These are phyloP conservation scores for Eremobia ochroleuca DNA, from an alignment of 2,888 invertebrate genomes.

Conservation along the genomic window DNA sequence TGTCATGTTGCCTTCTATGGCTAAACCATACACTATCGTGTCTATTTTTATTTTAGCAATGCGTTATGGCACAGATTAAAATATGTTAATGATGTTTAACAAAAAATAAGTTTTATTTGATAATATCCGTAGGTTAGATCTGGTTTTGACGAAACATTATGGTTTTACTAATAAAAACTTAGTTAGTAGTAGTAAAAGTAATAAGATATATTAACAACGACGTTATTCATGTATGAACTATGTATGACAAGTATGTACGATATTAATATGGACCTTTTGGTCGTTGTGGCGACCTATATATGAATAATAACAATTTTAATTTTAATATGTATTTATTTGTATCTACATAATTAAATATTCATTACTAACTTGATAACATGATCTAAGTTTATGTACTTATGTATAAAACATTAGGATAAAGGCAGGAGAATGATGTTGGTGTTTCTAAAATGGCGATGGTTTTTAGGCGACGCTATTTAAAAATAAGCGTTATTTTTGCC, in stretches of 20 bases:
- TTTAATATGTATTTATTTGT: slow-evolving; percentile 38
- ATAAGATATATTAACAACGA: slow-evolving; percentile 50
- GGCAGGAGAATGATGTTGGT: background rate
- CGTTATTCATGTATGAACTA: slow-evolving; percentile 31
- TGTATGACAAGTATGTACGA: slow-evolving; percentile 7
- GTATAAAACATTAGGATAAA: slow-evolving; percentile 15
- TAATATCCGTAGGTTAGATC: slow-evolving; percentile 53
- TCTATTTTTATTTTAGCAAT: slow-evolving; percentile 29
- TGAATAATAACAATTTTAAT: slow-evolving; percentile 28
- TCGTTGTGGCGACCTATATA: background rate
- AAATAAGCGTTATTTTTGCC: slow-evolving; percentile 29
- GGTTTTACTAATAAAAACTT: slow-evolving; percentile 60
- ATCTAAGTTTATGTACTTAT: slow-evolving; percentile 25
- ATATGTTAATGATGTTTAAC: slow-evolving; percentile 33
- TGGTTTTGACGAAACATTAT: slow-evolving; percentile 43
- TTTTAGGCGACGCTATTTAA: slow-evolving; percentile 8
- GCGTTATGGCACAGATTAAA: slow-evolving; percentile 17
- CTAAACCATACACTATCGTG: slow-evolving; percentile 13
- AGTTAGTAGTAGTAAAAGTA: slow-evolving; percentile 60
- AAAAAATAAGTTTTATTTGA: slow-evolving; percentile 40
- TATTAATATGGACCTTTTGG: background rate
- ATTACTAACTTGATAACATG: slow-evolving; percentile 45
- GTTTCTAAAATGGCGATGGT: slow-evolving; percentile 15
- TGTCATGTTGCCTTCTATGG: slow-evolving; percentile 6
- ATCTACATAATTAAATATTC: slow-evolving; percentile 40